Base-by-base conservation (phyloP, 1,140 invertebrate genomes). In the Drosophila nasuta region DNA sequence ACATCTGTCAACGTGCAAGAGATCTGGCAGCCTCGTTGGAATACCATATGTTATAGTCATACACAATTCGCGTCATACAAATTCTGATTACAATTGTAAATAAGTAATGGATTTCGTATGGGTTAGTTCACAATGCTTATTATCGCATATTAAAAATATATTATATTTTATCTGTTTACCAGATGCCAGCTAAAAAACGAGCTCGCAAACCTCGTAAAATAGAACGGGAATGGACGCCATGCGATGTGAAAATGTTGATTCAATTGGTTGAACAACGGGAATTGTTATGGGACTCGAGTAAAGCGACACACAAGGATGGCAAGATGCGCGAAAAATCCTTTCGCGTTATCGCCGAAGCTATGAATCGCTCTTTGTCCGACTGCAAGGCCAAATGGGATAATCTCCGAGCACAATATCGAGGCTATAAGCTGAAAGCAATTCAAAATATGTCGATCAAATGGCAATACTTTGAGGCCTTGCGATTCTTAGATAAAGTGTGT, bases 311-410 rank as follows among this genome's bases (percentile, higher is more conserved):
- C 28, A 67, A 73, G 38, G 63, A 73, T 13, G 7, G 15, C 10
- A 73, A 67, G 35, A 54, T 59, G 54, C 54, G 70, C 0, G 69
- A 66, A 4, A 43, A 25, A 1, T 8, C 52, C 1, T 72, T 72
- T 33, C 43, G 49, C 3, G 13, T 52, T 1, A 52, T 72, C 25
- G 65, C 71, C 38, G 58, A 52, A 5, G 30, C 28, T 1, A 17
- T 74, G 30, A 25, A 57, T 38, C 38, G 71, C 5, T 54, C 65
- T 0, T 3, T 41, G 6, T 28, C 20, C 6, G 71, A 74, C 33
- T 74, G 71, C 49, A 74, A 74, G 43, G 49, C 65, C 10, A 74
- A 74, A 13, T 74, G 71, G 71, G 71, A 74, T 13, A 74, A 74
- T 28, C 49, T 74, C 8, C 65, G 71, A 3, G 65, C 65, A 1